Conservation (phyloP, 2,797 vertebrate genomes). For the Adelosebastes latens region DNA sequence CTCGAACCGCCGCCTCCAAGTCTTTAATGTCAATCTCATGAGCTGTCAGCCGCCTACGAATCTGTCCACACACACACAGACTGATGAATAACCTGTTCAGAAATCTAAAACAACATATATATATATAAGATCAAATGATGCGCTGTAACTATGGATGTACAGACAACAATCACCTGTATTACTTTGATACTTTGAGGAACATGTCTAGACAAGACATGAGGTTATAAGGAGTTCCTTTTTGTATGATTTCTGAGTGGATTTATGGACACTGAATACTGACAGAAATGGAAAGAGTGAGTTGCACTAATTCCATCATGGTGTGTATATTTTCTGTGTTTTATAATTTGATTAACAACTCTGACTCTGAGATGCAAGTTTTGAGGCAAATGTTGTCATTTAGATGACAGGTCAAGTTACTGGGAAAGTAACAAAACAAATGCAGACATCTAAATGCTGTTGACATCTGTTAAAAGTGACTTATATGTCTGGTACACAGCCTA, state of each 20-base stretch:
- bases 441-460: background rate
- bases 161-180: too few species aligned
- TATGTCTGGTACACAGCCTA: background rate
- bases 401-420: background rate
- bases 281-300: background rate
- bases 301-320: background rate
- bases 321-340: background rate
- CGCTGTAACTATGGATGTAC: background rate
- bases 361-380: background rate
- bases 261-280: background rate
- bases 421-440: background rate
- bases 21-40: conserved; percentile 96
- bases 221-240: background rate
- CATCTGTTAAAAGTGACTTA: background rate
- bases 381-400: background rate
- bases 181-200: background rate
- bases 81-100: too few species aligned
- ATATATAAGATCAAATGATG: too few species aligned
- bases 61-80: conserved; percentile 71
- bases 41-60: conserved; percentile 90
- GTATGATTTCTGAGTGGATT: background rate
- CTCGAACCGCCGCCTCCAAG: conserved; percentile 90
- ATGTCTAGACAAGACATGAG: background rate
- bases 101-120: too few species aligned
- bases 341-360: background rate